Conservation (phyloP, 1,140 invertebrate species). For the Himalopsyche phryganea region DNA sequence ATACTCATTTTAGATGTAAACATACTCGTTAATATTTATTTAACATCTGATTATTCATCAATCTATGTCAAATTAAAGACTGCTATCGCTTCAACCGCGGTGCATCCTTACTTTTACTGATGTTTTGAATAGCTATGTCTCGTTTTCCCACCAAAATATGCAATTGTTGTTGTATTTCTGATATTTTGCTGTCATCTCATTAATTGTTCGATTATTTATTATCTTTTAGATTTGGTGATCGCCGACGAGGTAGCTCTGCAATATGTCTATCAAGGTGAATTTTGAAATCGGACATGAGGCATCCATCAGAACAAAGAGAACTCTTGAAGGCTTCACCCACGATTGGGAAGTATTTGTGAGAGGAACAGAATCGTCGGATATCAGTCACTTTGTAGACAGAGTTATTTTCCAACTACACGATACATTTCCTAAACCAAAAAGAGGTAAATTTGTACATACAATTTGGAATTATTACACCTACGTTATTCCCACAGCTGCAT, state of each 20-base stretch:
- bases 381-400: slow-evolving; percentile 90
- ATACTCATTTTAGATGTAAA: background rate
- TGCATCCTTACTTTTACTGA: no score
- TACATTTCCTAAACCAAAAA: slow-evolving; percentile 85
- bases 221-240: slow-evolving; percentile 1
- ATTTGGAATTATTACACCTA: no score
- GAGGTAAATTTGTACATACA: slow-evolving; percentile 67
- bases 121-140: background rate
- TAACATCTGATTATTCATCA: background rate
- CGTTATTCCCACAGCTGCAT: no score
- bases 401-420: slow-evolving; percentile 91
- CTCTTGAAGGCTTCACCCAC: slow-evolving; percentile 88
- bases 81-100: no score
- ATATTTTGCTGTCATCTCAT: no score
- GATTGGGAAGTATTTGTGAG: slow-evolving; percentile 97
- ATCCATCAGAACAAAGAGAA: slow-evolving; percentile 70
- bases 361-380: slow-evolving; percentile 78
- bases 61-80: no score
- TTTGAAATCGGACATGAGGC: slow-evolving; percentile 91
- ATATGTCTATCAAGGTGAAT: slow-evolving; percentile 75
- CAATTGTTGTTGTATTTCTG: background rate
- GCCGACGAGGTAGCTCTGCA: background rate
- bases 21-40: background rate
- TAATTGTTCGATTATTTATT: background rate
- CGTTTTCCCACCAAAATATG: background rate